Evolutionary conservation across 1,140 invertebrate genomes (phyloP).

Genomic region (Drosophila bifasciata): DNA sequence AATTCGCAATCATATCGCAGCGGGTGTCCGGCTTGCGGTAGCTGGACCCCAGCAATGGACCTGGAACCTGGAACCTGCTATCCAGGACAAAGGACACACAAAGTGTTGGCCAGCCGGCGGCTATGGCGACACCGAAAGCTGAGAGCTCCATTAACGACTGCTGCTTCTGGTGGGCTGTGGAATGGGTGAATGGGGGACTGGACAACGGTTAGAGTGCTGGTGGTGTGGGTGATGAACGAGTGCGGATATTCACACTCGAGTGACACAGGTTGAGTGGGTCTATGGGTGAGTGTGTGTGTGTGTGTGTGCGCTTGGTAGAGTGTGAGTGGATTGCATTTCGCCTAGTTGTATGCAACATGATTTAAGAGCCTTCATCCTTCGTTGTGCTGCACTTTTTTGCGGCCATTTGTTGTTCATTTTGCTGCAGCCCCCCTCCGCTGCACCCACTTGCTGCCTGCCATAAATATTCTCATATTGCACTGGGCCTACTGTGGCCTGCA

Average conservation of each 20-base stretch:
- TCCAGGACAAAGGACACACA: conserved; percentile 46
- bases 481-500: conserved; percentile 40
- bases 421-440: conserved; percentile 30
- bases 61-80: conserved; percentile 12
- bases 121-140: conserved; percentile 60
- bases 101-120: conserved; percentile 77
- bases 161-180: conserved; percentile 7
- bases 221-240: conserved; percentile 64
- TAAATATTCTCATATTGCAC: conserved; percentile 62
- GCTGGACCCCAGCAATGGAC: conserved; percentile 25
- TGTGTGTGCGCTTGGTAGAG: conserved; percentile 18
- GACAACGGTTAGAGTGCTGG: neutral
- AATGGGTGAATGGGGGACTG: conserved; percentile 10
- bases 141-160: conserved; percentile 72
- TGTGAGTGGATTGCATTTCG: conserved; percentile 58
- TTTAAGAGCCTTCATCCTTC: conserved; percentile 68
- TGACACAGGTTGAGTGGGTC: conserved; percentile 52
- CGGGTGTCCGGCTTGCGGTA: conserved; percentile 56
- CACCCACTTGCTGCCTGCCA: conserved; percentile 24
- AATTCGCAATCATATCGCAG: conserved; percentile 76
- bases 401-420: conserved; percentile 66
- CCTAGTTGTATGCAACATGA: conserved; percentile 78
- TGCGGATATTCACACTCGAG: conserved; percentile 80
- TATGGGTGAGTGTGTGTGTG: neutral
- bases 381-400: conserved; percentile 72